Base-by-base conservation (phyloP, 1,140 invertebrate species). In the Monochamus saltuarius region DNA sequence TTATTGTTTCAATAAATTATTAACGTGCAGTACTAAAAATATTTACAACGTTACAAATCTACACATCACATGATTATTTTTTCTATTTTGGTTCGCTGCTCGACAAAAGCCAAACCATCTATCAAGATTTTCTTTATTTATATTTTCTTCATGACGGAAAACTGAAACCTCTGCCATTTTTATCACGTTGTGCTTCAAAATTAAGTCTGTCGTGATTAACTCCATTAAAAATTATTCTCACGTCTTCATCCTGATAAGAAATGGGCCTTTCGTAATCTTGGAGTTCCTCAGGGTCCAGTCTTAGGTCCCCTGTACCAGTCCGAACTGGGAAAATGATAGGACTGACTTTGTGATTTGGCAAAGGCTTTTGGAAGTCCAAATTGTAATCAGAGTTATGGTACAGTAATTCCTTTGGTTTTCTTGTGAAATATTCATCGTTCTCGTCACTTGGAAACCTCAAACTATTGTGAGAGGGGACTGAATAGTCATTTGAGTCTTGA, bases 241-340 rank as follows among this genome's bases (percentile, higher is more conserved):
- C 13, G 37, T 60, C 38, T 46, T 65, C 56, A 29, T 62, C 57
- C 45, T 61, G 42, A 43, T 50, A 51, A 13, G 56, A 29, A 9
- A 54, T 8, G 16, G 55, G 39, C 14, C 42, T 35, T 51, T 37
- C 40, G 16, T 59, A 52, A 53, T 60, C 40, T 14, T 57, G 54
- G 35, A 61, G 42, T 49, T 71, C 64, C 9, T 65, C 45, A 1
- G 49, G 45, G 62, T 76, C 75, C 29, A 78, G 68, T 67, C 67
- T 71, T 29, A 78, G 62, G 56, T 77, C 75, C 34, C 76, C 77
- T 8, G 76, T 78, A 61, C 77, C 77, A 17, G 77, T 78, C 40
- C 77, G 66, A 56, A 74, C 74, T 9, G 77, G 77, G 61, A 78
- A 79, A 56, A 79, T 74, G 65, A 74, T 72, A 39, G 60, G 59